Conservation (phyloP, 2,888 invertebrate species). For the Habrosyne pyritoides region DNA sequence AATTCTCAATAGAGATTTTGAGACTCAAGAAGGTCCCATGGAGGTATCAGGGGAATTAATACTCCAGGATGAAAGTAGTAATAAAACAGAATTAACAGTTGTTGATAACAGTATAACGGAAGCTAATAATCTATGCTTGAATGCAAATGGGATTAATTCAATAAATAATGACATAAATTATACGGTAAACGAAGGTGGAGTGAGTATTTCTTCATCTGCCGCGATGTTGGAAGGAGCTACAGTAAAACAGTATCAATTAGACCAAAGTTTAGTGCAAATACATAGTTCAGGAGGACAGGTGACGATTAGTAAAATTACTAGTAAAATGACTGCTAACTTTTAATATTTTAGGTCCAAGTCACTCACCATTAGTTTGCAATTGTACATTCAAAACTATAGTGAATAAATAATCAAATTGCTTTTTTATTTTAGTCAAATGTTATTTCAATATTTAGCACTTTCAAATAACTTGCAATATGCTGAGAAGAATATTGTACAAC, state of each 20-base stretch:
- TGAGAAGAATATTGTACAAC: neutral
- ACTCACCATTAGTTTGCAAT: too few species aligned
- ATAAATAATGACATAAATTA: constrained; percentile 36
- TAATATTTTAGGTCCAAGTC: constrained; percentile 34
- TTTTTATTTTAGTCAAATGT: too few species aligned
- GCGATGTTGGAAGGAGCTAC: constrained; percentile 48
- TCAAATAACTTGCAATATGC: too few species aligned
- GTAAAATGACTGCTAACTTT: constrained; percentile 67
- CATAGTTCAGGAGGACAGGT: constrained; percentile 55
- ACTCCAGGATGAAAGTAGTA: constrained; percentile 50
- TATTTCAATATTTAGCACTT: too few species aligned
- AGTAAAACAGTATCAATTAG: constrained; percentile 59
- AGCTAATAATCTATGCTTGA: constrained; percentile 34
- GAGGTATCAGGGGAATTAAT: constrained; percentile 57
- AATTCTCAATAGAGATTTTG: constrained; percentile 21
- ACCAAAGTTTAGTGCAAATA: constrained; percentile 67
- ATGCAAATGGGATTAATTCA: constrained; percentile 33
- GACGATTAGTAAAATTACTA: constrained; percentile 67
- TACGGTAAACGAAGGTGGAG: constrained; percentile 54
- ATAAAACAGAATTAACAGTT: constrained; percentile 54
- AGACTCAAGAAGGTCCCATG: constrained; percentile 45
- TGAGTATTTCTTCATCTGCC: constrained; percentile 47
- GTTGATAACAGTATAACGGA: constrained; percentile 43
- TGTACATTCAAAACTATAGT: constrained; percentile 14
- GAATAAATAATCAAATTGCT: too few species aligned